These are phyloP conservation scores for Edolisoma coerulescens DNA, from an alignment of 2,113 vertebrate species.

Conservation along the genomic window DNA sequence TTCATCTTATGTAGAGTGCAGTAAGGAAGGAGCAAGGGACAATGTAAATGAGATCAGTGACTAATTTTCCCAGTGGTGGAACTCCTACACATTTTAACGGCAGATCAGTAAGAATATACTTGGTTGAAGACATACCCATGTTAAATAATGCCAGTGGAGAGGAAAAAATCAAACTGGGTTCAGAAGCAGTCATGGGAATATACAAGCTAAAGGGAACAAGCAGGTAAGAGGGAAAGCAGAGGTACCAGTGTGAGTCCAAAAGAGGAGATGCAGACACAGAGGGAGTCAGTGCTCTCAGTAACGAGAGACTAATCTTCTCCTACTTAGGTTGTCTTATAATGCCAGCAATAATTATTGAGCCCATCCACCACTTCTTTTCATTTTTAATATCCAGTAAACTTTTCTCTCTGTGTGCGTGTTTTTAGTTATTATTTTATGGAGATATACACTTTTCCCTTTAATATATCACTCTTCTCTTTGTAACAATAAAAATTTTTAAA, in stretches of 20 bases:
- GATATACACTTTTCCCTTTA: background rate
- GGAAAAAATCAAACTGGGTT: background rate
- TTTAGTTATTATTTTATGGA: background rate
- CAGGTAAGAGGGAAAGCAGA: background rate
- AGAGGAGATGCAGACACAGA: background rate
- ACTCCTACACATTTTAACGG: conserved; percentile 34
- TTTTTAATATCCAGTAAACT: background rate
- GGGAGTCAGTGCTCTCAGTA: background rate
- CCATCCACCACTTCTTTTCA: background rate
- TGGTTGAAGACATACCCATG: background rate
- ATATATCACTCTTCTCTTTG: background rate
- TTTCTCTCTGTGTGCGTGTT: background rate
- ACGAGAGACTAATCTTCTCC: background rate
- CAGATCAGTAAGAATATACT: background rate
- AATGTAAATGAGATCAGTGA: conserved; percentile 43
- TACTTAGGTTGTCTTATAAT: background rate
- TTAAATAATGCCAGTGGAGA: background rate
- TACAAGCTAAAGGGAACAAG: background rate
- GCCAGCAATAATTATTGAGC: background rate
- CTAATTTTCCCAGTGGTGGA: conserved; percentile 31
- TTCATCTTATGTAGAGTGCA: background rate
- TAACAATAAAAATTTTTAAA: background rate
- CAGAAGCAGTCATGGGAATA: background rate
- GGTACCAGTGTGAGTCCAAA: background rate
- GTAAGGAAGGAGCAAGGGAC: background rate